Evolutionary conservation across 2,113 vertebrate genomes (phyloP).

Genomic region (Hypanus sabinus): DNA sequence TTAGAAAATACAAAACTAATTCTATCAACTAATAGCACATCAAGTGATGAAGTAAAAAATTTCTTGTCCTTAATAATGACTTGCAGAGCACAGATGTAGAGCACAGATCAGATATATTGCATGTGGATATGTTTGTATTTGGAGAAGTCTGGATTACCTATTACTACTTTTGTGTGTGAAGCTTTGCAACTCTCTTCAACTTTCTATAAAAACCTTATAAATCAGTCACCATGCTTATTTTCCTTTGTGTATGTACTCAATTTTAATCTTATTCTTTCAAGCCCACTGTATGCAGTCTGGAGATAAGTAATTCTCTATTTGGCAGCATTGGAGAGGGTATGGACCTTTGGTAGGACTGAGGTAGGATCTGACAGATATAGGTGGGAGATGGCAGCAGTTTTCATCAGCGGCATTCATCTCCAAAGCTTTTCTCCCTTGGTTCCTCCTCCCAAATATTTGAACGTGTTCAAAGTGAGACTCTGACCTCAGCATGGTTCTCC

Average conservation of each 20-base stretch:
- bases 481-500: neutral
- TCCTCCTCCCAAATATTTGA: neutral
- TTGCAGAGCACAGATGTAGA: neutral
- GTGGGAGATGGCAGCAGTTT: neutral
- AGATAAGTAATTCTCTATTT: neutral
- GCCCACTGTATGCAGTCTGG: neutral
- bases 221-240: too few relatives aligned
- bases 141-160: neutral
- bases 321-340: neutral
- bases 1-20: too few relatives aligned
- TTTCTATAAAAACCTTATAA: neutral
- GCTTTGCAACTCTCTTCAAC: neutral
- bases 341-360: too few relatives aligned
- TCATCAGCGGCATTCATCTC: neutral
- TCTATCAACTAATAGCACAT: too few relatives aligned
- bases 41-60: neutral
- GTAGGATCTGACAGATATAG: neutral
- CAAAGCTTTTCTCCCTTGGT: neutral
- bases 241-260: neutral
- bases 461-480: neutral
- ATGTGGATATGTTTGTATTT: neutral
- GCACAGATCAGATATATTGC: neutral
- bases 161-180: neutral
- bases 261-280: neutral
- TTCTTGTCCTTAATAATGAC: neutral